These are phyloP conservation scores for Hirtodrosophila duncani DNA, from an alignment of 2,888 invertebrate genomes.

Conservation along the genomic window DNA sequence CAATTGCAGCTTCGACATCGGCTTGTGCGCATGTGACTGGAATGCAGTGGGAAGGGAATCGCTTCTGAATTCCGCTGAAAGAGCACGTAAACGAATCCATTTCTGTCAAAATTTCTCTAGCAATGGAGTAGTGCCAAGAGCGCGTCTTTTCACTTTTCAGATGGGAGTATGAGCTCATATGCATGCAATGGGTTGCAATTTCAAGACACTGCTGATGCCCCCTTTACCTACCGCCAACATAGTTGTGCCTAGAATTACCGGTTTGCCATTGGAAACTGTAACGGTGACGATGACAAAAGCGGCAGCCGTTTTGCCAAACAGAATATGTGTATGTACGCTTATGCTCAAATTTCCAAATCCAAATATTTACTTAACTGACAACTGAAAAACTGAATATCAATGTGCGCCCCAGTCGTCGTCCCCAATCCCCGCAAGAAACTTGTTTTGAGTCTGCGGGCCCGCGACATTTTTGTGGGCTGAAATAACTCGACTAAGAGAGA, in stretches of 20 bases:
- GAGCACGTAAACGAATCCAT: no score
- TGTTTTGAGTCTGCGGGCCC: constrained; percentile 43
- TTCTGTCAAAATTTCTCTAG: no score
- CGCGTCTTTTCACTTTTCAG: no score
- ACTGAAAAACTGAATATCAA: constrained; percentile 30
- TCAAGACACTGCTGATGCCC: constrained; percentile 2
- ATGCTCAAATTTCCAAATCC: constrained; percentile 35
- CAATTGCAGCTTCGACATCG: not conserved
- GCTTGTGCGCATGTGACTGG: constrained; percentile 27
- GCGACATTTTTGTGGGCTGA: constrained; percentile 55
- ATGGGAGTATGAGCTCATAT: no score
- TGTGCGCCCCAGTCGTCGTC: no score
- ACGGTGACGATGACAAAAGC: constrained; percentile 28
- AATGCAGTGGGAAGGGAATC: constrained; percentile 34
- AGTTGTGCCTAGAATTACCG: constrained; percentile 32
- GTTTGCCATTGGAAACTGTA: constrained; percentile 40
- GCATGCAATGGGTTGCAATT: no score
- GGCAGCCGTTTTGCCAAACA: constrained; percentile 14
- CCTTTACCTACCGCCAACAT: constrained; percentile 4
- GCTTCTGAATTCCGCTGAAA: no score
- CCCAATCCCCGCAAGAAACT: constrained; percentile 36
- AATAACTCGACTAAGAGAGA: constrained; percentile 37
- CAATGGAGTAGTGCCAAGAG: no score
- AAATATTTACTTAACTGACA: constrained; percentile 48
- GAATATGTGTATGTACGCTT: no score